phyloP scores from a whole-genome alignment of 2,888 invertebrate genomes.

The Oxycera nigricornis region DNA sequence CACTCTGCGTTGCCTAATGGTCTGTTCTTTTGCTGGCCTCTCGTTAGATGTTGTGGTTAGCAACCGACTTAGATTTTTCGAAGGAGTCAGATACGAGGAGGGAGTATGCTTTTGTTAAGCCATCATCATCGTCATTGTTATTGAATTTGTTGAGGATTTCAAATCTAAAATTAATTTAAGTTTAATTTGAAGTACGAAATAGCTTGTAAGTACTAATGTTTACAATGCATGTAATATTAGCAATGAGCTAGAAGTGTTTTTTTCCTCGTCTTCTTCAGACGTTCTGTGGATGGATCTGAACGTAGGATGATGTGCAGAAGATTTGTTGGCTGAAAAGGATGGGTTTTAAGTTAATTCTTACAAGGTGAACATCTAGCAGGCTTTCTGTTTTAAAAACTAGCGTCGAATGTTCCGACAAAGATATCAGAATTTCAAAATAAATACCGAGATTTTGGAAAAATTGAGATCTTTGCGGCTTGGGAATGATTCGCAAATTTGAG shows the following conservation, averaged over 20 bases:
- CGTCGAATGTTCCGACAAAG: no score
- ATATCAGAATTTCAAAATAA: no score
- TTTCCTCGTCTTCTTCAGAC: background rate
- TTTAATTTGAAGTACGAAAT: constrained; percentile 34
- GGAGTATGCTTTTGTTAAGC: constrained; percentile 29
- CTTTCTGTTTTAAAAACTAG: background rate
- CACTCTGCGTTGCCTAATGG: no score
- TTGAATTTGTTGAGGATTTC: constrained; percentile 33
- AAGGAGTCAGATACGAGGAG: background rate
- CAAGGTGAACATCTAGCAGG: no score
- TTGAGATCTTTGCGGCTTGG: no score
- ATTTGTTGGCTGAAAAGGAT: no score
- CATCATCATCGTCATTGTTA: constrained; percentile 38
- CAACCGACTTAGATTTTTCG: constrained; percentile 20
- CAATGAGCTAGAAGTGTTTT: background rate
- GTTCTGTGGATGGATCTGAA: no score
- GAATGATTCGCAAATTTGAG: no score
- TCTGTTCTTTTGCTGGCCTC: background rate
- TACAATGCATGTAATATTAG: constrained; percentile 14
- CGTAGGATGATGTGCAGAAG: background rate
- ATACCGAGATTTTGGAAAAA: no score
- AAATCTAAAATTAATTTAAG: constrained; percentile 36
- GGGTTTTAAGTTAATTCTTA: no score
- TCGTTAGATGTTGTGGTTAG: constrained; percentile 14
- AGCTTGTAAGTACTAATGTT: constrained; percentile 18